Conservation (phyloP, 2,888 invertebrate genomes). For the Diarsia mendica region DNA sequence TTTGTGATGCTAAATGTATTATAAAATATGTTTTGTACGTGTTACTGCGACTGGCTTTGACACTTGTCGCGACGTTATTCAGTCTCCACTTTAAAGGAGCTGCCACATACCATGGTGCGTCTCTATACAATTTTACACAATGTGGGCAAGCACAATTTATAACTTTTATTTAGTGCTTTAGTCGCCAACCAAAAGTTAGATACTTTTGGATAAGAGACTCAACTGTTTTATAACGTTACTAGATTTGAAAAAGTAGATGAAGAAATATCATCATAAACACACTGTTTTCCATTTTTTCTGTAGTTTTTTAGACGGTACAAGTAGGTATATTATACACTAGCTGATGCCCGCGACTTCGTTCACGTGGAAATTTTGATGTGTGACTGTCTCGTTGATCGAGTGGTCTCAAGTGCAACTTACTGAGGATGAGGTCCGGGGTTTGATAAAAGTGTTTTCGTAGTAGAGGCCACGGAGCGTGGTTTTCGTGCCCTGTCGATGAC, state of each 20-base stretch:
- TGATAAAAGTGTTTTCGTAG: no score
- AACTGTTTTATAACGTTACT: background rate
- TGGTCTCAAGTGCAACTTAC: no score
- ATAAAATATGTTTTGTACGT: slow-evolving; percentile 61
- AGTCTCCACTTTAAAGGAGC: slow-evolving; percentile 63
- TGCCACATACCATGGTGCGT: slow-evolving; percentile 42
- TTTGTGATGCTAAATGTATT: slow-evolving; percentile 39
- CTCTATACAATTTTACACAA: background rate
- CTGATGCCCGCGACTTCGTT: no score
- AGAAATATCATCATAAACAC: no score
- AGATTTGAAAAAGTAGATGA: background rate
- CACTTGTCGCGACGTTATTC: slow-evolving; percentile 79
- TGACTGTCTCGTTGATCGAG: no score
- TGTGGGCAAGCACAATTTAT: background rate
- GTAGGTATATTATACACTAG: no score
- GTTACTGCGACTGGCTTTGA: slow-evolving; percentile 75
- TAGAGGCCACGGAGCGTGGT: no score
- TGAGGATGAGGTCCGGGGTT: no score
- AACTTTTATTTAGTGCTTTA: background rate
- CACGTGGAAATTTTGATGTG: no score
- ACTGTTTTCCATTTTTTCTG: background rate
- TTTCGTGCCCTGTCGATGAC: no score
- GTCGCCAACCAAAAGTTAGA: background rate
- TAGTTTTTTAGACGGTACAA: no score
- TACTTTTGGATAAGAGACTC: background rate